A percentile compares a stretch with the other conserved stretches of the same genome.
phyloP scores from a whole-genome alignment of 2,888 invertebrate species.

The Xestia ashworthii region DNA sequence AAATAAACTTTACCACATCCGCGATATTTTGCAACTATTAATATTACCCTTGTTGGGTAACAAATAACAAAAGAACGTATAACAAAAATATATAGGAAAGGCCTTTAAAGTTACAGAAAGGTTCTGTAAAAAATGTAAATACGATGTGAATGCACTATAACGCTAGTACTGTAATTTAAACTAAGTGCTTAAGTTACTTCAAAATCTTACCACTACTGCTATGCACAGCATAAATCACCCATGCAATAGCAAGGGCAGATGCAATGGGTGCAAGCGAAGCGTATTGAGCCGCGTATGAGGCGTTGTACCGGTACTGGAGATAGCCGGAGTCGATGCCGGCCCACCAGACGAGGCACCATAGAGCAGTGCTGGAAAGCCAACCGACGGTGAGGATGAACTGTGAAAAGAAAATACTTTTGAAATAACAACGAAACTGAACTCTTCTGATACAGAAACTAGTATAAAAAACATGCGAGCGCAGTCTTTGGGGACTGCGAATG shows the following conservation, averaged over 20 bases:
- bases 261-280: constrained; percentile 92
- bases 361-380: constrained; percentile 86
- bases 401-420: neutral
- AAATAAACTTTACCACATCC: neutral
- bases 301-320: constrained; percentile 91
- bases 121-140: neutral
- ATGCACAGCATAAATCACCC: constrained; percentile 92
- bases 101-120: neutral
- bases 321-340: constrained; percentile 91
- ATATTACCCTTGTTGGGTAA: neutral
- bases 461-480: neutral
- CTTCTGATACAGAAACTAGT: neutral
- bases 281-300: constrained; percentile 91
- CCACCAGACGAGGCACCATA: constrained; percentile 91
- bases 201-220: constrained; percentile 87
- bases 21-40: neutral
- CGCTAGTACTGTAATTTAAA: neutral
- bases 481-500: no score
- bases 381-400: constrained; percentile 89
- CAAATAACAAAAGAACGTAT: neutral
- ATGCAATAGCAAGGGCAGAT: constrained; percentile 91
- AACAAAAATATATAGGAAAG: neutral
- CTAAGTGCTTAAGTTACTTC: neutral
- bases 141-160: neutral
- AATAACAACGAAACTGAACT: neutral